Conservation (phyloP, 1,140 invertebrate species). For the Oedothorax gibbosus region DNA sequence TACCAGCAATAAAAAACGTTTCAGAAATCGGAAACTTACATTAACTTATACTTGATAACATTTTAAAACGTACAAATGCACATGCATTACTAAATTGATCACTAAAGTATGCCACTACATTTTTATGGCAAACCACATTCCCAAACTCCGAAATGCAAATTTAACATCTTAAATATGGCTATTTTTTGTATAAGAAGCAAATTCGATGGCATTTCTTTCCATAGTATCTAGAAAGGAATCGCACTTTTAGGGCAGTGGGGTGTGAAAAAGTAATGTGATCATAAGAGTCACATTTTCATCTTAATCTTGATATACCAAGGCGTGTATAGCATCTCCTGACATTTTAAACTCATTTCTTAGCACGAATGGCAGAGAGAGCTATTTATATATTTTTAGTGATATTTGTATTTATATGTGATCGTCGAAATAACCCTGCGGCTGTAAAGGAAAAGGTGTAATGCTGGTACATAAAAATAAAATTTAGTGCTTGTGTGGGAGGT, state of each 20-base stretch:
- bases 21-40: too few species aligned
- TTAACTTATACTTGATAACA: too few species aligned
- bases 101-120: background rate
- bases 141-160: slow-evolving; percentile 21
- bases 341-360: slow-evolving; percentile 26
- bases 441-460: too few species aligned
- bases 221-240: slow-evolving; percentile 3
- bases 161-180: slow-evolving; percentile 28
- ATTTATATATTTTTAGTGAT: too few species aligned
- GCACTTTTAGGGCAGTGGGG: background rate
- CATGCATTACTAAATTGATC: too few species aligned
- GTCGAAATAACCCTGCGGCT: too few species aligned
- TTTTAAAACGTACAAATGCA: too few species aligned
- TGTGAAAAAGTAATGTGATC: slow-evolving; percentile 34
- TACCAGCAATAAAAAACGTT: too few species aligned
- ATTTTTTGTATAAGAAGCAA: slow-evolving; percentile 7
- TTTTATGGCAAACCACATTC: slow-evolving; percentile 18
- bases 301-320: slow-evolving; percentile 19
- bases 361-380: background rate
- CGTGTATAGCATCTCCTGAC: slow-evolving; percentile 12
- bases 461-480: too few species aligned
- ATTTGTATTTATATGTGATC: too few species aligned
- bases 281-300: slow-evolving; percentile 28
- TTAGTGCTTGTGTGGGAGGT: too few species aligned
- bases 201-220: slow-evolving; percentile 9